phyloP scores from a whole-genome alignment of 2,888 invertebrate species.

The Torymus auratus region DNA sequence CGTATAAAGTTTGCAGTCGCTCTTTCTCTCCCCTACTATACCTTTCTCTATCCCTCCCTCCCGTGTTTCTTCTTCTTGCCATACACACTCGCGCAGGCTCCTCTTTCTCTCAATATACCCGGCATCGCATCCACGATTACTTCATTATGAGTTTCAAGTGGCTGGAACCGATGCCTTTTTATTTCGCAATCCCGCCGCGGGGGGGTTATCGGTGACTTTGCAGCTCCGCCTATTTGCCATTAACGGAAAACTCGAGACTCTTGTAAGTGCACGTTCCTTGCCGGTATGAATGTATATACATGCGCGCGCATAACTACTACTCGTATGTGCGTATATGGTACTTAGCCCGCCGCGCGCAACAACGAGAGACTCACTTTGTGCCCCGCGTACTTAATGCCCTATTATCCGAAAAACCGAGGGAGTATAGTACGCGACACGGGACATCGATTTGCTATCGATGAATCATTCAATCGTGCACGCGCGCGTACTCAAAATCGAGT shows the following conservation, averaged over 20 bases:
- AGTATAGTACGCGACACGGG: background rate
- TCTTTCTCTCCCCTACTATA: background rate
- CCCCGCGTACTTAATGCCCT: constrained; percentile 24
- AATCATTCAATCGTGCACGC: constrained; percentile 6
- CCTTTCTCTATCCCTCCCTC: background rate
- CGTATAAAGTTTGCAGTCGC: background rate
- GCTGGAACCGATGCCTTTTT: constrained; percentile 44
- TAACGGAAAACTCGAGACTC: constrained; percentile 34
- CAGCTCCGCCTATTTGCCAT: constrained; percentile 32
- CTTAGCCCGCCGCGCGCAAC: background rate
- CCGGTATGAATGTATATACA: background rate
- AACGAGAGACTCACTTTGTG: constrained; percentile 18
- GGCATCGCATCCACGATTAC: constrained; percentile 70
- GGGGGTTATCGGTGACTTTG: constrained; percentile 31
- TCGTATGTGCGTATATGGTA: background rate
- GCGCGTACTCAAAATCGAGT: background rate
- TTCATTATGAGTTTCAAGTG: constrained; percentile 70
- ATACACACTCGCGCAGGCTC: background rate
- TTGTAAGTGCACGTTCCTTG: constrained; percentile 16
- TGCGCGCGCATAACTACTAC: background rate
- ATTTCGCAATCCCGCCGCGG: background rate
- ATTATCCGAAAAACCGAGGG: constrained; percentile 43
- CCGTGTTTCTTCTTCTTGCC: background rate
- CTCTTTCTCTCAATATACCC: constrained; percentile 65
- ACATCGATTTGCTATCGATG: constrained; percentile 25